These are phyloP conservation scores for Prionailurus bengalensis DNA, from an alignment of 2,113 vertebrate species.

Conservation along the genomic window DNA sequence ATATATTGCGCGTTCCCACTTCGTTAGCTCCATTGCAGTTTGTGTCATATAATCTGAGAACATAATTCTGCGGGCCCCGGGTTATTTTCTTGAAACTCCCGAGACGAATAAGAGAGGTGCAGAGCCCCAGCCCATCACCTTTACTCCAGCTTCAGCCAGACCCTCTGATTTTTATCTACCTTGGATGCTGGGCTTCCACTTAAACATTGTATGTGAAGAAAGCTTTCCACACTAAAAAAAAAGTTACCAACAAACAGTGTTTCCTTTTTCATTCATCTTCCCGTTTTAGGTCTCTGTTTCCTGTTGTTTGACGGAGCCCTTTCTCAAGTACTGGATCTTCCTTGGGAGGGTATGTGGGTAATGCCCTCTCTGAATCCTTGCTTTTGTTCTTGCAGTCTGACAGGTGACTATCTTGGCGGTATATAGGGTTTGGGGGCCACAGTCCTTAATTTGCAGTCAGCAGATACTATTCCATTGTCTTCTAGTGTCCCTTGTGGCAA, in stretches of 20 bases:
- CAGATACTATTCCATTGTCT: neutral
- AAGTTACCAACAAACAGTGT: neutral
- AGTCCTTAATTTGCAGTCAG: neutral
- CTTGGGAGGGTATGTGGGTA: neutral
- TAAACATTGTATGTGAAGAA: constrained; percentile 40
- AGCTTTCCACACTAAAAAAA: constrained; percentile 8
- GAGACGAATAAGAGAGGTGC: neutral
- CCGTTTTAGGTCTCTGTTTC: neutral
- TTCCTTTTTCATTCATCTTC: neutral
- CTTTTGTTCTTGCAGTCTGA: neutral
- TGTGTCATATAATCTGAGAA: neutral
- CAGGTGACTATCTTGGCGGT: neutral
- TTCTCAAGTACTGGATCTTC: neutral
- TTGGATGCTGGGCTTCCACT: neutral
- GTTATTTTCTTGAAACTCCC: neutral
- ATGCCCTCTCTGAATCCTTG: neutral
- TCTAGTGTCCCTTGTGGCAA: neutral
- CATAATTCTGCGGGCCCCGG: neutral
- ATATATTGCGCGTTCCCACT: neutral
- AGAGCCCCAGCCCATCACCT: neutral
- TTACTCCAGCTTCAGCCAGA: neutral
- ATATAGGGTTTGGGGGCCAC: neutral
- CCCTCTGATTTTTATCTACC: constrained; percentile 16
- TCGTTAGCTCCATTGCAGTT: neutral
- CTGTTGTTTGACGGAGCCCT: neutral